Percentiles rank a stretch among this genome's conserved stretches.
Evolutionary conservation across 1,140 invertebrate genomes (phyloP).

Genomic region (Drosophila virilis): DNA sequence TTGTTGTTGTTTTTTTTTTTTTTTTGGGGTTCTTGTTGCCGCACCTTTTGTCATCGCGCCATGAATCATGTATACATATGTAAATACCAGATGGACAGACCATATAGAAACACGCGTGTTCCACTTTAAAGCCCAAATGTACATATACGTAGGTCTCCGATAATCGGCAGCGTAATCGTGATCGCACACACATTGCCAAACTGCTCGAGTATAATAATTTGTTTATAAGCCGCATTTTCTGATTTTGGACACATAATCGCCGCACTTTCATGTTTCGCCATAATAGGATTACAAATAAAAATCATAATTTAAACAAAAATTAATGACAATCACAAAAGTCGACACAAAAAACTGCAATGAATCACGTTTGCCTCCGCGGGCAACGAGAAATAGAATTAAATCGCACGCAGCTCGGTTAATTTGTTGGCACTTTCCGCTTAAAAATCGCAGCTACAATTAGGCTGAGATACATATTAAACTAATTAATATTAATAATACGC

Average conservation of each 20-base stretch:
- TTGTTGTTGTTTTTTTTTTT: constrained; percentile 20
- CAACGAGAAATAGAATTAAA: not conserved
- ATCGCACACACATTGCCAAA: constrained; percentile 26
- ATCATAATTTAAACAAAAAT: constrained; percentile 8
- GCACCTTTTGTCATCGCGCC: constrained; percentile 62
- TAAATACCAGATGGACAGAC: constrained; percentile 40
- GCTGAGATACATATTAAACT: constrained; percentile 21
- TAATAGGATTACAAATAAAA: constrained; percentile 47
- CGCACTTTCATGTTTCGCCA: constrained; percentile 26
- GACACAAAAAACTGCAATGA: constrained; percentile 20
- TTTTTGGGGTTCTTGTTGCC: constrained; percentile 45
- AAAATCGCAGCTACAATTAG: constrained; percentile 33
- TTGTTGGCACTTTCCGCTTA: constrained; percentile 41
- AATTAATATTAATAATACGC: not conserved
- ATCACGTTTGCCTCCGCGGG: constrained; percentile 2
- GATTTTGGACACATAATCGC: constrained; percentile 20
- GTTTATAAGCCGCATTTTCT: constrained; percentile 52
- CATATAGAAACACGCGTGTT: constrained; percentile 69
- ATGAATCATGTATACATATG: constrained; percentile 75
- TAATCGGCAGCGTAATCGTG: constrained; percentile 27
- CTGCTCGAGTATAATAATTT: constrained; percentile 43
- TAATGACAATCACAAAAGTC: constrained; percentile 9
- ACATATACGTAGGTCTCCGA: constrained; percentile 28
- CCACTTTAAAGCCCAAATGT: constrained; percentile 55
- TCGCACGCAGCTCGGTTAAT: constrained; percentile 28